phyloP scores from a whole-genome alignment of 2,113 vertebrate species.

The Leptocoma aspasia region DNA sequence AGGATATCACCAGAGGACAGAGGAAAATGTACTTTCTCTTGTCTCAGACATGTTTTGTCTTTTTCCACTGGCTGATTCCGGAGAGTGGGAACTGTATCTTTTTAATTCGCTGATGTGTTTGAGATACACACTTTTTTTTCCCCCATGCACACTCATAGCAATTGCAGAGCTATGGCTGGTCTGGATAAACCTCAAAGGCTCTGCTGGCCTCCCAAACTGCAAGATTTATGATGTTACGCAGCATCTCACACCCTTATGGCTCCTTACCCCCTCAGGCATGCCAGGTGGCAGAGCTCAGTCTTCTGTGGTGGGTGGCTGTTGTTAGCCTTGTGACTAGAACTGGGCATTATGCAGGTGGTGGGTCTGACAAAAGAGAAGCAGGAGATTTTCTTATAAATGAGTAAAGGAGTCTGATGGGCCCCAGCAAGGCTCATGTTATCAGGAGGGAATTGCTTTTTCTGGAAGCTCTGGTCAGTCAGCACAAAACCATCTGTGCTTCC shows the following conservation, averaged over 20 bases:
- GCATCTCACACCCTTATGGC: background rate
- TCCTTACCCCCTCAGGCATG: background rate
- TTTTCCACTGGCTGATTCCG: background rate
- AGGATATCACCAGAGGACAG: background rate
- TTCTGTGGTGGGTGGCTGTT: background rate
- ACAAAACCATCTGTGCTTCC: background rate
- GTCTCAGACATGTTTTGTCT: background rate
- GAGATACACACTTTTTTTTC: background rate
- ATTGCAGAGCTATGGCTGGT: background rate
- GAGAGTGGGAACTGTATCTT: background rate
- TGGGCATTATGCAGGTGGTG: background rate
- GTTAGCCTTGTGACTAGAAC: background rate
- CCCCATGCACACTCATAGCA: background rate
- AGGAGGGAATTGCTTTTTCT: background rate
- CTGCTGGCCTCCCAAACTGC: background rate
- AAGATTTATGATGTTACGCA: background rate
- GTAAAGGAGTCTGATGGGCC: background rate
- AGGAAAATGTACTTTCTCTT: conserved; percentile 2
- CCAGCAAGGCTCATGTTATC: background rate
- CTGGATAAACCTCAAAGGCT: background rate
- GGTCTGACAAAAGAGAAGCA: background rate
- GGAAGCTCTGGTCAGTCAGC: background rate
- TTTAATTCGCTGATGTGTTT: background rate
- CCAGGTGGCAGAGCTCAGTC: background rate
- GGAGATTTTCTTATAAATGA: background rate